phyloP scores from a whole-genome alignment of 2,797 vertebrate species.

The Aeoliscus strigatus region DNA sequence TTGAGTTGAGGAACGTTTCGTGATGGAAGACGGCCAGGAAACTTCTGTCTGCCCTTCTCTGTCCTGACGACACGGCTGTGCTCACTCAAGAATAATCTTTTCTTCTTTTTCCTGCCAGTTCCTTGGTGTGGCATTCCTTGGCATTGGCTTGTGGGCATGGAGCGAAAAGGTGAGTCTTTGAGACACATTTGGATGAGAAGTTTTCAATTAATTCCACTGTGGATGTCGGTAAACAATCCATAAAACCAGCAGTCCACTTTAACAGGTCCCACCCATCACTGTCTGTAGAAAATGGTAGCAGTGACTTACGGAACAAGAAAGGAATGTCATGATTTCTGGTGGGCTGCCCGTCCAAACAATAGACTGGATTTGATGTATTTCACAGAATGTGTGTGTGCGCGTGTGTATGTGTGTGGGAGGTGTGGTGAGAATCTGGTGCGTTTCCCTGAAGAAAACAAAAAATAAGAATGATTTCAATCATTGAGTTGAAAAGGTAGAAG shows the following conservation, averaged over 20 bases:
- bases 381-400: slow-evolving; percentile 21
- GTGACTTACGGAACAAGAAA: slow-evolving; percentile 44
- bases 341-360: slow-evolving; percentile 45
- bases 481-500: too few species aligned
- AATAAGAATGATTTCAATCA: too few species aligned
- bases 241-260: too few species aligned
- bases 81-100: slow-evolving; percentile 29
- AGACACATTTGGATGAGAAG: slow-evolving; percentile 35
- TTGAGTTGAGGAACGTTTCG: slow-evolving; percentile 38
- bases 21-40: slow-evolving; percentile 48
- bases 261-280: slow-evolving; percentile 13
- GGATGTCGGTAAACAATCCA: too few species aligned
- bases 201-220: slow-evolving; percentile 53
- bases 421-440: too few species aligned
- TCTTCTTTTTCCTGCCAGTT: slow-evolving; percentile 71
- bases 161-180: slow-evolving; percentile 91
- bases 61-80: slow-evolving; percentile 27
- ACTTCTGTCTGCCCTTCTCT: slow-evolving; percentile 30
- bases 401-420: neutral
- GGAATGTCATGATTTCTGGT: slow-evolving; percentile 57
- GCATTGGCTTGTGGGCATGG: slow-evolving; percentile 92
- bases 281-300: slow-evolving; percentile 13
- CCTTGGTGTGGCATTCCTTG: slow-evolving; percentile 87
- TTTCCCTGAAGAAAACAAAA: too few species aligned
- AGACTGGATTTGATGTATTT: slow-evolving; percentile 34